A percentile compares a stretch with the other conserved stretches of the same genome.
Evolutionary conservation across 2,888 invertebrate species (phyloP).

Genomic region (Calliphora vomitoria): DNA sequence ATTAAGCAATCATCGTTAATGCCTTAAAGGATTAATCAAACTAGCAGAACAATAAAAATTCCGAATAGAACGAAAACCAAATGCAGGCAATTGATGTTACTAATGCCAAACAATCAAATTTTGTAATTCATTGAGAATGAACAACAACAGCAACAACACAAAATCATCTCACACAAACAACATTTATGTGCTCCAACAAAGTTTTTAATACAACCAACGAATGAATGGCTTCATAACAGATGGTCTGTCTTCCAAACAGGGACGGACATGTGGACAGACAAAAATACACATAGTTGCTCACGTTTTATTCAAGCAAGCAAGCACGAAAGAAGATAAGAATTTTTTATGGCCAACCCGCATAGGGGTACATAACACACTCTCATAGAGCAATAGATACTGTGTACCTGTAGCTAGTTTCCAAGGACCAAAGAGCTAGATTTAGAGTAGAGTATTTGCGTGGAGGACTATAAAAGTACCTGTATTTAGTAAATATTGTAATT

Average conservation of each 20-base stretch:
- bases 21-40: constrained; percentile 43
- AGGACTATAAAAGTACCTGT: constrained; percentile 41
- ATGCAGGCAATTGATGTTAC: constrained; percentile 47
- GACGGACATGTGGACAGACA: not conserved
- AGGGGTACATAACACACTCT: not conserved
- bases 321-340: constrained; percentile 49
- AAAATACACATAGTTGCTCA: constrained; percentile 3
- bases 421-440: not conserved
- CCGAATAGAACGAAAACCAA: constrained; percentile 1
- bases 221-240: constrained; percentile 52
- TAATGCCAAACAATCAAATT: constrained; percentile 49
- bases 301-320: constrained; percentile 33
- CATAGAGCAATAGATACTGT: not conserved
- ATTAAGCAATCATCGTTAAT: constrained; percentile 27
- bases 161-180: constrained; percentile 38
- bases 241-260: constrained; percentile 11
- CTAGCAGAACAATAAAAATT: constrained; percentile 6
- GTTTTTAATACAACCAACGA: constrained; percentile 34
- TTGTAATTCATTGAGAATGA: constrained; percentile 54
- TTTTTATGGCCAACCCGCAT: constrained; percentile 54
- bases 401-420: constrained; percentile 13
- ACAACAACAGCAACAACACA: constrained; percentile 2
- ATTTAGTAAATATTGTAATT: constrained; percentile 53
- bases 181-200: not conserved
- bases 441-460: constrained; percentile 18